These are phyloP conservation scores for Proterorhinus semilunaris DNA, from an alignment of 2,113 vertebrate species.

Conservation along the genomic window DNA sequence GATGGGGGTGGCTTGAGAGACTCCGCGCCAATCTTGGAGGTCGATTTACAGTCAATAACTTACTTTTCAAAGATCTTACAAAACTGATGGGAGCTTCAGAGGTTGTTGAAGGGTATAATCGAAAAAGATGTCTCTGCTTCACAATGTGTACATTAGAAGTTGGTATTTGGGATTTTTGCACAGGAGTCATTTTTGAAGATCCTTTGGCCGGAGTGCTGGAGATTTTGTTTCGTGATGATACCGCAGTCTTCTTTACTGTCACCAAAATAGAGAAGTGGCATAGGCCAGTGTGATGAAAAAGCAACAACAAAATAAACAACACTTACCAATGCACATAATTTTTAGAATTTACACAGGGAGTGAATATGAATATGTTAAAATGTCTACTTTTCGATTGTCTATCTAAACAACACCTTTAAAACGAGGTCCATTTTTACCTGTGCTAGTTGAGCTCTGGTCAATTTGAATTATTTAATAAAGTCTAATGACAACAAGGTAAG, in stretches of 20 bases:
- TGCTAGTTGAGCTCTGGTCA: background rate
- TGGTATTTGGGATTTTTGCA: background rate
- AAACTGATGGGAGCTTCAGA: background rate
- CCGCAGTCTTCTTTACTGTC: conserved; percentile 25
- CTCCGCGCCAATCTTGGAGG: background rate
- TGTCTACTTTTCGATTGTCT: background rate
- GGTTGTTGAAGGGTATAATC: background rate
- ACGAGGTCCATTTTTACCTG: background rate
- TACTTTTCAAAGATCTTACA: background rate
- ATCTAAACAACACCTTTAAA: background rate
- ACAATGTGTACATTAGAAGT: background rate
- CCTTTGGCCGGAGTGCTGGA: background rate
- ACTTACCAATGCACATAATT: background rate
- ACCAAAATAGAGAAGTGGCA: conserved; percentile 9
- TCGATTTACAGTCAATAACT: background rate
- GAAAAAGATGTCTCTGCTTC: conserved; percentile 6
- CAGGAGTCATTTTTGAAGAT: background rate
- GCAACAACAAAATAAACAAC: conserved; percentile 24
- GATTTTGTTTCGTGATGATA: conserved; percentile 6
- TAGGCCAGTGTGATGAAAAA: conserved; percentile 35
- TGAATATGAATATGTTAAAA: background rate
- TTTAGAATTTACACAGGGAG: background rate
- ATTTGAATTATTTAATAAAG: background rate
- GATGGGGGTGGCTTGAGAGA: background rate
- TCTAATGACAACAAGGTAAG: too few relatives aligned